Evolutionary conservation across 2,797 vertebrate species (phyloP), one percentile per base, ranked within the genome.

Genomic region (Astyanax mexicanus): DNA sequence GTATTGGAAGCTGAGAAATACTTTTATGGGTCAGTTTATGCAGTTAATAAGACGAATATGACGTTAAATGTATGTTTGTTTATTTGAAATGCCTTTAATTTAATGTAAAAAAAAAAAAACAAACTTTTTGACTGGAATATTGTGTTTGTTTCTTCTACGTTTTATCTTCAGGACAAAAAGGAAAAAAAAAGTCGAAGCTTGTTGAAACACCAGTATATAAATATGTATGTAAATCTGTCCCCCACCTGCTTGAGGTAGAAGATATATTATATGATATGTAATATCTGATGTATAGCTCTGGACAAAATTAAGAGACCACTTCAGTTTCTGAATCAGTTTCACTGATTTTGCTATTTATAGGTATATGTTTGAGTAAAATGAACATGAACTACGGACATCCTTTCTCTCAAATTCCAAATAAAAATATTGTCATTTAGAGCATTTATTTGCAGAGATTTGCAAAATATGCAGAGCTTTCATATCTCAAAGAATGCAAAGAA

Each of bases 11-110:
- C n/a, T 11, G 65, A 77, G 32, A 35, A 27, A 25, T 67, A 35
- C n/a, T 5, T 66, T 61, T 19, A 42, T 44, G 17, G 38, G 25
- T 70, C 40, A 13, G 12, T 15, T 29, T 47, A 15, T 19, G 40
- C 21, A 66, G 8, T 62, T 42, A 9, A 54, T 45, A n/a, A n/a
- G n/a, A n/a, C n/a, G n/a, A n/a, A n/a, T 55, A 42, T 68, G 29
- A 65, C 40, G 25, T 23, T 35, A 55, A 21, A 7, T 32, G 35
- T 58, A 12, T 38, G 47, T 44, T 35, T 61, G 29, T 19, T 77
- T 7, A 27, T 42, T 72, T 78, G 35, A 60, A 72, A 49, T 65
- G 27, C 21, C 27, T 12, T n/a, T 58, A 58, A 57, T 12, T 47
- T 71, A 35, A 57, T 44, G 54, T 29, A 21, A 5, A 32, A 32